A percentile compares a stretch with the other conserved stretches of the same genome.
Evolutionary conservation across 2,888 invertebrate species (phyloP).

Genomic region (Elmis aenea): DNA sequence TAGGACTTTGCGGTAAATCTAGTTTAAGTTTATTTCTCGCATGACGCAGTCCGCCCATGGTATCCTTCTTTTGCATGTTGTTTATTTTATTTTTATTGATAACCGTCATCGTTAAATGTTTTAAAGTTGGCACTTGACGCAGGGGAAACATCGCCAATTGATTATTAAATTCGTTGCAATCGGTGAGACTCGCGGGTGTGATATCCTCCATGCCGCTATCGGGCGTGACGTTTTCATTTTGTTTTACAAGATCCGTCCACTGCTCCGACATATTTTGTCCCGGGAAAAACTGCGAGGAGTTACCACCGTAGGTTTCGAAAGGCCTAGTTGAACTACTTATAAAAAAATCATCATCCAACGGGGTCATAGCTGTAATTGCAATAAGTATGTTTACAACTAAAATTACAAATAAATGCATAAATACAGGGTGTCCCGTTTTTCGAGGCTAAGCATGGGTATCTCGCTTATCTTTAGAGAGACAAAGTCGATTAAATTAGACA

Average conservation of each 20-base stretch:
- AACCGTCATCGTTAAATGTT: constrained; percentile 36
- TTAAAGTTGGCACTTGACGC: constrained; percentile 32
- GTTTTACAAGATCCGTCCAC: constrained; percentile 37
- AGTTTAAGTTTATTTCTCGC: constrained; percentile 67
- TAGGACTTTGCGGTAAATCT: constrained; percentile 60
- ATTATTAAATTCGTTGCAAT: constrained; percentile 21
- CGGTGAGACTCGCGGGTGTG: constrained; percentile 47
- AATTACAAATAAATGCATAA: not conserved
- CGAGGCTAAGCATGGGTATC: too few species aligned
- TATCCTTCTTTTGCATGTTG: constrained; percentile 26
- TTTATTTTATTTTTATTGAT: constrained; percentile 27
- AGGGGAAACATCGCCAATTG: constrained; percentile 5
- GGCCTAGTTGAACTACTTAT: constrained; percentile 68
- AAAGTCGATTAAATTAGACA: too few species aligned
- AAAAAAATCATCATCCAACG: constrained; percentile 63
- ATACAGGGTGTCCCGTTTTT: too few species aligned
- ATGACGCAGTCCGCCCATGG: constrained; percentile 65
- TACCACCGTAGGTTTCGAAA: constrained; percentile 55
- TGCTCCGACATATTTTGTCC: constrained; percentile 43
- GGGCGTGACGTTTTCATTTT: constrained; percentile 51
- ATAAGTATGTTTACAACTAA: not conserved
- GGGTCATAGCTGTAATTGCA: constrained; percentile 45
- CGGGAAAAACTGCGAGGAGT: constrained; percentile 68
- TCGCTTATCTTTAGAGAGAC: too few species aligned
- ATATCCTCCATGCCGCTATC: constrained; percentile 61